A percentile compares a stretch with the other conserved stretches of the same genome.
Evolutionary conservation across 37 sponge, comb jelly and placozoan genomes (phyloP).

Genomic region (Diacarnus erythraeanus): DNA sequence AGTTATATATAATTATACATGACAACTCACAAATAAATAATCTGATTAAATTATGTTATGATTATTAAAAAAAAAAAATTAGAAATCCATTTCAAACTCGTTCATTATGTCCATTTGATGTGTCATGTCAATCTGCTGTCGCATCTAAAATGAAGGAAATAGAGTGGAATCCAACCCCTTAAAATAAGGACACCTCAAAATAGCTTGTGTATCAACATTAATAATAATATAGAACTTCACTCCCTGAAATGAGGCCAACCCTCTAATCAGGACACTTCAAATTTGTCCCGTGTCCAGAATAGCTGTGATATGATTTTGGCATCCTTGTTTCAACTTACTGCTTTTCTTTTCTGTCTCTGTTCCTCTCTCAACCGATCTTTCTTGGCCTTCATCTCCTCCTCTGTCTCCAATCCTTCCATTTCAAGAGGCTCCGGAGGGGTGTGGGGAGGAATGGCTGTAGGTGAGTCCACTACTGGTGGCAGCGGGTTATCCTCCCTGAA

Average conservation of each 20-base stretch:
- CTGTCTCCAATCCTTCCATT: background rate
- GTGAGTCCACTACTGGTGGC: conserved; percentile 1
- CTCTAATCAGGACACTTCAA: no score
- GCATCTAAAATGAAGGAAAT: conserved; percentile 25
- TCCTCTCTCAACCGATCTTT: conserved; percentile 44
- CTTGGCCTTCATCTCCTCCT: conserved; percentile 7
- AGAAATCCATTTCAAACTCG: conserved; percentile 59
- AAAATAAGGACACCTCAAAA: no score
- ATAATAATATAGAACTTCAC: no score
- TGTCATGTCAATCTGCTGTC: conserved; percentile 68
- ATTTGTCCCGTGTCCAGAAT: no score
- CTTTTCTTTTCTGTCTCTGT: conserved; percentile 47
- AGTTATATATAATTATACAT: no score
- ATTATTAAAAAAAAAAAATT: background rate
- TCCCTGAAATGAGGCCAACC: no score
- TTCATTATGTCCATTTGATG: conserved; percentile 71
- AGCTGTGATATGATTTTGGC: background rate
- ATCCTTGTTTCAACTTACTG: conserved; percentile 19
- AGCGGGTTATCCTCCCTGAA: background rate
- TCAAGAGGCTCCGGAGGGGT: no score
- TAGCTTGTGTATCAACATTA: no score
- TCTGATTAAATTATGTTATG: background rate
- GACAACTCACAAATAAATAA: no score
- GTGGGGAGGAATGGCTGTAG: no score
- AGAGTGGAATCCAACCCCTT: no score